phyloP scores from a whole-genome alignment of 2,888 invertebrate genomes.

The Drosophila tripunctata region DNA sequence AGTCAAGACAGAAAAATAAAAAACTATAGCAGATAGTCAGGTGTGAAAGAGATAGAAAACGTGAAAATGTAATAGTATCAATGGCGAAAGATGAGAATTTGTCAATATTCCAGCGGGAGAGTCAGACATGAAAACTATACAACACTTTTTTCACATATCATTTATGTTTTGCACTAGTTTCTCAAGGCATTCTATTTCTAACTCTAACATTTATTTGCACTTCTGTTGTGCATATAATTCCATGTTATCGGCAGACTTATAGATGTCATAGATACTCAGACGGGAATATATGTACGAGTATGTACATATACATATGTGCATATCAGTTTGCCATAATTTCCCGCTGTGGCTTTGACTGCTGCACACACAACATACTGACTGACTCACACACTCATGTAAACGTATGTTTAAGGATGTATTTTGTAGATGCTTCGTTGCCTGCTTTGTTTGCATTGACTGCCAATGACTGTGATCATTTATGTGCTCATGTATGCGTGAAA shows the following conservation, averaged over 20 bases:
- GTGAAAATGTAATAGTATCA: slow-evolving; percentile 5
- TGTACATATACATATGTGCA: no score
- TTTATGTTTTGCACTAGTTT: no score
- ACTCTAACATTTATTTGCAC: no score
- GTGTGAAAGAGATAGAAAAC: slow-evolving; percentile 7
- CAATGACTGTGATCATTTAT: slow-evolving; percentile 53
- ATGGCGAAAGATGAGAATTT: background rate
- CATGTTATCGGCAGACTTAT: background rate
- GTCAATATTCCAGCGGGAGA: background rate
- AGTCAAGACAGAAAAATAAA: slow-evolving; percentile 44
- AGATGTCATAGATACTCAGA: background rate
- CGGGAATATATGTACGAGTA: no score
- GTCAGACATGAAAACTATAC: background rate
- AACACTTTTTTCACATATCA: no score
- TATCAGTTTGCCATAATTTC: slow-evolving; percentile 6
- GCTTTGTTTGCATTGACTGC: slow-evolving; percentile 54
- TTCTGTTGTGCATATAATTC: background rate
- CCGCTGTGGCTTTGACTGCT: slow-evolving; percentile 12
- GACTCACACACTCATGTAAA: background rate
- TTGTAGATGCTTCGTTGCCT: slow-evolving; percentile 39
- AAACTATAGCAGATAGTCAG: slow-evolving; percentile 26
- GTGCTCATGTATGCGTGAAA: slow-evolving; percentile 58
- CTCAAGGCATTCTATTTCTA: no score
- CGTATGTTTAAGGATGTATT: slow-evolving; percentile 38
- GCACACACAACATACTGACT: background rate